A percentile compares a stretch with the other conserved stretches of the same genome.
Evolutionary conservation across 2,797 vertebrate genomes (phyloP).

Genomic region (Mionectes olivaceus): DNA sequence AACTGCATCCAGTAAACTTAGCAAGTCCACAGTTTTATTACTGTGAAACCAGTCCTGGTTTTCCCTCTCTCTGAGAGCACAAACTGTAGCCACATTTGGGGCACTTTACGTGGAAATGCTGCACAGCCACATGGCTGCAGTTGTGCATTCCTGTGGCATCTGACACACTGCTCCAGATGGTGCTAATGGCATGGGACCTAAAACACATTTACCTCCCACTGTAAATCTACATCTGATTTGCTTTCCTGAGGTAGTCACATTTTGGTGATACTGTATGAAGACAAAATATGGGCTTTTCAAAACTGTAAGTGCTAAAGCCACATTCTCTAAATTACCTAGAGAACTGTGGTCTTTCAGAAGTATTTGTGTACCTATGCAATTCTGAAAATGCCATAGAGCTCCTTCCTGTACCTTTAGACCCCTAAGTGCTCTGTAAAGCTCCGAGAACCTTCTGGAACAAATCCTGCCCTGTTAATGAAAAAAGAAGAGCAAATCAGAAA

Average conservation of each 20-base stretch:
- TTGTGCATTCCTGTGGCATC: background rate
- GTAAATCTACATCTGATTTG: background rate
- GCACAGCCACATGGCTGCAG: background rate
- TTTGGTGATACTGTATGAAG: background rate
- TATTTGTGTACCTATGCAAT: background rate
- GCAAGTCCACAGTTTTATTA: background rate
- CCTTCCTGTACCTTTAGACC: background rate
- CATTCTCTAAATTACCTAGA: background rate
- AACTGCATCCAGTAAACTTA: background rate
- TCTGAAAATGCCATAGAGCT: background rate
- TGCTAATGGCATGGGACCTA: background rate
- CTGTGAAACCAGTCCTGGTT: background rate
- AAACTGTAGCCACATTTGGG: background rate
- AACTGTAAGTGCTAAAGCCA: background rate
- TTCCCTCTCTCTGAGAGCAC: background rate
- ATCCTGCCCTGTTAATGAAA: background rate
- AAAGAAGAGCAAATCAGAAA: background rate
- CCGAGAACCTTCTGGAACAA: background rate
- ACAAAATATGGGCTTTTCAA: background rate
- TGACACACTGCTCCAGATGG: background rate
- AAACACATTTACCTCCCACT: background rate
- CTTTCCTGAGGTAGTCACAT: background rate
- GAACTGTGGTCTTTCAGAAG: background rate
- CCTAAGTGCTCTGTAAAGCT: background rate
- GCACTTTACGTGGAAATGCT: background rate